These are phyloP conservation scores for Smutsia gigantea DNA, from an alignment of 2,797 vertebrate species.

Conservation along the genomic window DNA sequence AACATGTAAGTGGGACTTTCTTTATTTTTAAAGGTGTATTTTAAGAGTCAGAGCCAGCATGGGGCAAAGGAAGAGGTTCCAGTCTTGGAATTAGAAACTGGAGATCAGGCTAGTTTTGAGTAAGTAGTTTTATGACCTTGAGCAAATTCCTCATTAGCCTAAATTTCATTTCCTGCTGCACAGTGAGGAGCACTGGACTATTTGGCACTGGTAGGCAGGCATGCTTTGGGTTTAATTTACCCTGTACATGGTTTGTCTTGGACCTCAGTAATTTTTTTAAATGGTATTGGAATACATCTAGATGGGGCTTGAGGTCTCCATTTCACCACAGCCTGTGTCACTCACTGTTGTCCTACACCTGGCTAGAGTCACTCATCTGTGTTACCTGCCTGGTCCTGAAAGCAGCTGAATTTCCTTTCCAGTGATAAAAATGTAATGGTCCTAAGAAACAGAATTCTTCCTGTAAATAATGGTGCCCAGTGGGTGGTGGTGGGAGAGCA, in stretches of 20 bases:
- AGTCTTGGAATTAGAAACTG: not conserved
- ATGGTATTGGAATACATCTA: not conserved
- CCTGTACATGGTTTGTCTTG: not conserved
- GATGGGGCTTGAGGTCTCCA: not conserved
- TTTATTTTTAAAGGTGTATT: not conserved
- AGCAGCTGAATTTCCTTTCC: not conserved
- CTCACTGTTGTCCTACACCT: not conserved
- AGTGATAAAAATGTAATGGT: constrained; percentile 11
- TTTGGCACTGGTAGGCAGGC: not conserved
- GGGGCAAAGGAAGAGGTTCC: not conserved
- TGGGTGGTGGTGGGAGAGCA: not conserved
- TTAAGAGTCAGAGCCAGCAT: not conserved
- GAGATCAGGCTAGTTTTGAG: not conserved
- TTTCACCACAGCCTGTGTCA: not conserved
- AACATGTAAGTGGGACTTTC: not conserved
- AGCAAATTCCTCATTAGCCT: not conserved
- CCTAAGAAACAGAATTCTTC: constrained; percentile 30
- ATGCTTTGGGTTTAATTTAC: not conserved
- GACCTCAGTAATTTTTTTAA: not conserved
- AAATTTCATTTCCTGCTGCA: not conserved
- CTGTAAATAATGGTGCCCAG: not conserved
- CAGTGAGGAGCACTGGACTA: not conserved
- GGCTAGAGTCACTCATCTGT: not conserved
- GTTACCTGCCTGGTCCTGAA: not conserved
- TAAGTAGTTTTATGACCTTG: not conserved